Percentiles rank a stretch among this genome's conserved stretches.
phyloP scores from a whole-genome alignment of 2,113 vertebrate species.

The Vimba vimba region DNA sequence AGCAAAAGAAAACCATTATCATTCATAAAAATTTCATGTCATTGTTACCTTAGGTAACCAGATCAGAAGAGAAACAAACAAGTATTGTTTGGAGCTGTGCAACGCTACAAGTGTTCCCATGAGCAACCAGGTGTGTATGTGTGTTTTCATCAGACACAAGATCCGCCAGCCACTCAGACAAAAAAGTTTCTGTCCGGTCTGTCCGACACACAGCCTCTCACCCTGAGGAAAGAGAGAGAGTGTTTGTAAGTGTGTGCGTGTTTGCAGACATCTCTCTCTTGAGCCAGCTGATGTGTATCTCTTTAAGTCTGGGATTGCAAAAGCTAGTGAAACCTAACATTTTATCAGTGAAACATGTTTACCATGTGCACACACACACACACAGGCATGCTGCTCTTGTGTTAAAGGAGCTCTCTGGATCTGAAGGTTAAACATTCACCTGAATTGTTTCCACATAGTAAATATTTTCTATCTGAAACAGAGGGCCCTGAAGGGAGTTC shows the following conservation, averaged over 20 bases:
- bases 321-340: neutral
- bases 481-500: neutral
- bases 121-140: constrained; percentile 35
- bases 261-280: neutral
- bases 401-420: neutral
- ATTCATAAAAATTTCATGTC: constrained; percentile 37
- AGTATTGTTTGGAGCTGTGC: constrained; percentile 35
- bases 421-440: constrained; percentile 24
- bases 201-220: constrained; percentile 34
- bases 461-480: neutral
- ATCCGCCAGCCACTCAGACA: constrained; percentile 46
- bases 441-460: constrained; percentile 11
- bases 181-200: constrained; percentile 55
- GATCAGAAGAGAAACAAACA: constrained; percentile 44
- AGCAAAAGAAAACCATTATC: constrained; percentile 35
- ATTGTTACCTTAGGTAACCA: constrained; percentile 42
- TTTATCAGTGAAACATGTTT: neutral
- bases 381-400: neutral
- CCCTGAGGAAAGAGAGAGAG: neutral
- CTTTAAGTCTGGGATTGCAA: constrained; percentile 36
- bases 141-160: constrained; percentile 53
- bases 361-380: neutral
- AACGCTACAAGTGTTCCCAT: constrained; percentile 17
- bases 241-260: constrained; percentile 18
- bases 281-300: neutral